Base-by-base conservation (phyloP, 2,797 vertebrate genomes). In the Taeniopygia guttata region DNA sequence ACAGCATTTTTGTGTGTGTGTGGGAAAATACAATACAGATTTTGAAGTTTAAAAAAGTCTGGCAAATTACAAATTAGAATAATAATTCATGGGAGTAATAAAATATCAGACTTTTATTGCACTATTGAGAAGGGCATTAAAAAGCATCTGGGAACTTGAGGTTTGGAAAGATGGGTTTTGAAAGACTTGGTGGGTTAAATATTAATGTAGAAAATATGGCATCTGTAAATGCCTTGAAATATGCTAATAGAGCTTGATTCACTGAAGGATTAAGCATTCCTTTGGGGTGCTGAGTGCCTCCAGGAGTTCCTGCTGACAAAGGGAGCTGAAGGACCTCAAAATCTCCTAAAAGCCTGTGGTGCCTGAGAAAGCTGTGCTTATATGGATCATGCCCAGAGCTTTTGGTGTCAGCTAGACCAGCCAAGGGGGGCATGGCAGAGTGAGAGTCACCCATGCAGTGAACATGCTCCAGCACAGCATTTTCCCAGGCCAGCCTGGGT, bases 61-160 rank as follows among this genome's bases (percentile, higher is more conserved):
- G 97, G 97, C 91, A 96, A 97, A 98, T 97, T 97, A 97, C 95
- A 97, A 97, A 96, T 97, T 97, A 97, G 95, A 96, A 97, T 97
- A 97, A 97, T 98, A 97, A 98, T 98, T 98, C 97, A 98, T 97
- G 94, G 94, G 96, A 96, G 97, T 96, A 97, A 97, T 98, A 98
- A 98, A 98, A 97, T 93, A 97, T 94, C 95, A 97, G 97, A 96
- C 97, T 97, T 98, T 98, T 98, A 98, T 98, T 96, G 94, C 97
- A 89, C 97, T 97, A 87, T 97, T 95, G 98, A 98, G 97, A 95
- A 97, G 97, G 96, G 96, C 91, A 97, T 98, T 98, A 98, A 97
- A 98, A 98, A 97, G 96, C 97, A 97, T 97, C 97, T 97, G 98
- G 96, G 93, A 94, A 91, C 91, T 93, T 96, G 96, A 97, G 95